Evolutionary conservation across 2,113 vertebrate species (phyloP).

Genomic region (Syngnathus typhle): DNA sequence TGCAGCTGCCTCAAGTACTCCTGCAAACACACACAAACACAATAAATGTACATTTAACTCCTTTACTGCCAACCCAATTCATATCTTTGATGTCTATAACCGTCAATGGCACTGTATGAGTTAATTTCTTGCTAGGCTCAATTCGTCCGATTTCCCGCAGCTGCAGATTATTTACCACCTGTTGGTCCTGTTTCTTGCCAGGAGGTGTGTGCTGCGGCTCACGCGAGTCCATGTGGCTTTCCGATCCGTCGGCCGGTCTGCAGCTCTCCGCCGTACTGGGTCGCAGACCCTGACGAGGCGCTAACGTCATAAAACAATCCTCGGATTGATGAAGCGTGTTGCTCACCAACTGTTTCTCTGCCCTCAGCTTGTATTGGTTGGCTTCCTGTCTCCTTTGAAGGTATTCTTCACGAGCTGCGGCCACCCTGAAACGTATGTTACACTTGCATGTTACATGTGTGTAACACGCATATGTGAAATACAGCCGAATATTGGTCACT

Average conservation of each 20-base stretch:
- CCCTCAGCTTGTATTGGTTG: slow-evolving; percentile 83
- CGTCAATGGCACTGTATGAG: too few species aligned
- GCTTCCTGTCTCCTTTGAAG: slow-evolving; percentile 82
- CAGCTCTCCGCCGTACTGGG: slow-evolving; percentile 76
- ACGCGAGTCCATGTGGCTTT: slow-evolving; percentile 34
- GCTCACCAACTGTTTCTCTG: slow-evolving; percentile 85
- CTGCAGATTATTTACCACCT: slow-evolving; percentile 58
- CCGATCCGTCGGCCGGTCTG: slow-evolving; percentile 34
- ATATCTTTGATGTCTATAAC: too few species aligned
- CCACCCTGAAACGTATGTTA: slow-evolving; percentile 60
- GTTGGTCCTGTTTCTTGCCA: slow-evolving; percentile 56
- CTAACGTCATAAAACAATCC: background rate
- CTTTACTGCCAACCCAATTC: too few species aligned
- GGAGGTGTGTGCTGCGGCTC: slow-evolving; percentile 31
- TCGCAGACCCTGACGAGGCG: slow-evolving; percentile 74
- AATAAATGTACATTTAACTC: too few species aligned
- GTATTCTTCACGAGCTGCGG: slow-evolving; percentile 72
- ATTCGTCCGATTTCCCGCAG: background rate
- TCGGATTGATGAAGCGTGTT: too few species aligned
- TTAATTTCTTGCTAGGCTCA: background rate
- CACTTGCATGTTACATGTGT: background rate
- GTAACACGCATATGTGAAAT: background rate
- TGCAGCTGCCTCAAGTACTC: slow-evolving; percentile 81
- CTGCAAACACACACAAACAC: slow-evolving; percentile 58
- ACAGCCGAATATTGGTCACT: slow-evolving; percentile 13